Base-by-base conservation (phyloP, 2,888 invertebrate species). In the Caenorhabditis sp. region DNA sequence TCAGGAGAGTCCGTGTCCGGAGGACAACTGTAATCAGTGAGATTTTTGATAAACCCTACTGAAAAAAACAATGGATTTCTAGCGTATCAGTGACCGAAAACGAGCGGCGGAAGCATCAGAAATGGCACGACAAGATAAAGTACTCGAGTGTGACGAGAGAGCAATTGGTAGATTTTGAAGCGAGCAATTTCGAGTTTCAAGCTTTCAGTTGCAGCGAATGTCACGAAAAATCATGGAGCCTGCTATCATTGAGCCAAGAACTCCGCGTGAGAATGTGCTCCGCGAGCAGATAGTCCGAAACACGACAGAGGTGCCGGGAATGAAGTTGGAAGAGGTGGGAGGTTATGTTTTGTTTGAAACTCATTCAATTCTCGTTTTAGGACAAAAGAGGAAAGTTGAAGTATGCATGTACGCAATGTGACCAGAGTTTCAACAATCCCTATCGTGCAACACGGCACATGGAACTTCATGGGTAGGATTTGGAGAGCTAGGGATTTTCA, bases 21-120 rank as follows among this genome's bases (percentile, higher is more conserved):
- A 79, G 31, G 22, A 19, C 0, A 64, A 51, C 47, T 83, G 83
- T 49, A 56, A 79, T 70, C 41, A 70, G 83, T 83, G 44, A 70
- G 64, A 16, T 26, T n/a, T n/a, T 22, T 10, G 7, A 54, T 12
- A 14, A 35, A 22, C 35, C 4, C 14, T 54, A 22, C 12, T 3
- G 7, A 24, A 38, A 31, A 38, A 22, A 28, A 10, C 12, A 38
- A 10, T 10, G 0, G 24, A 19, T 26, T 66, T 81, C 70, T 58
- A 82, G 82, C 31, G 38, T 82, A 2, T 70, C 82, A 12, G 41
- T 31, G 22, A 82, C 82, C 16, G 76, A 72, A 31, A 49, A 82
- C 38, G 66, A 82, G 47, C 58, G 51, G 24, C 44, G 41, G 19
- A 76, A 63, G 49, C 82, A 82, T 59, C 56, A 59, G 47, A 82